Percentiles rank a stretch among this genome's conserved stretches.
These are phyloP conservation scores for Calephelis perditalis DNA, from an alignment of 2,888 invertebrate species.

Conservation along the genomic window DNA sequence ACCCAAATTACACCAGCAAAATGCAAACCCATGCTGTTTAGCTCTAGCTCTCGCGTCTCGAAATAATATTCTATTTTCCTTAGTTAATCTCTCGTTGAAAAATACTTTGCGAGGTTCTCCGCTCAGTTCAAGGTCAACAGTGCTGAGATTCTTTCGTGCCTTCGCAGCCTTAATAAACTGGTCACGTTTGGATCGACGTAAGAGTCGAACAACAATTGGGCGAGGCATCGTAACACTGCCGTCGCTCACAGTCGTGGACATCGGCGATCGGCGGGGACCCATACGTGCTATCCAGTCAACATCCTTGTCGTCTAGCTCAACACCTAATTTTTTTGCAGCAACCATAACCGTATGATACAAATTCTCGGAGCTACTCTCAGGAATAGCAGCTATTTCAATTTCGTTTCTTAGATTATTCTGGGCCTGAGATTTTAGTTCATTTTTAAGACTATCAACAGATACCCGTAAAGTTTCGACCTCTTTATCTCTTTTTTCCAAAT, in stretches of 20 bases:
- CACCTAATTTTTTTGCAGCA: conserved; percentile 25
- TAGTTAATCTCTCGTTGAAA: neutral
- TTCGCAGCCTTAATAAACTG: conserved; percentile 29
- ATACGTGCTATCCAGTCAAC: conserved; percentile 26
- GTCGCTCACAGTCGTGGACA: neutral
- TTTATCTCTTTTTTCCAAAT: conserved; percentile 16
- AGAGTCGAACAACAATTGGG: conserved; percentile 27
- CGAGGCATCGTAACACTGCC: conserved; percentile 19
- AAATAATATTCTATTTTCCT: conserved; percentile 15
- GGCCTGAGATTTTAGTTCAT: conserved; percentile 23
- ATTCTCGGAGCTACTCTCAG: conserved; percentile 27
- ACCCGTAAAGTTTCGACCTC: too few relatives aligned
- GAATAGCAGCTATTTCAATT: conserved; percentile 27
- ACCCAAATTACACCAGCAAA: neutral
- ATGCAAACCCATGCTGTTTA: conserved; percentile 12
- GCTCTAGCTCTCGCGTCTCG: conserved; percentile 16
- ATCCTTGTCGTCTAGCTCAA: conserved; percentile 25
- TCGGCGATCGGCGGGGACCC: conserved; percentile 18
- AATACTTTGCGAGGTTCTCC: too few relatives aligned
- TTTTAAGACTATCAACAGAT: conserved; percentile 1
- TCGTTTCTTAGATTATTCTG: conserved; percentile 27
- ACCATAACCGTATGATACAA: conserved; percentile 23
- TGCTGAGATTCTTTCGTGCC: conserved; percentile 25
- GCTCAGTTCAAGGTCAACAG: conserved; percentile 19
- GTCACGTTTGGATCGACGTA: conserved; percentile 26